Evolutionary conservation across 1,140 invertebrate genomes (phyloP), one percentile per base, ranked within the genome.

Genomic region (Leptonema lineaticorne): DNA sequence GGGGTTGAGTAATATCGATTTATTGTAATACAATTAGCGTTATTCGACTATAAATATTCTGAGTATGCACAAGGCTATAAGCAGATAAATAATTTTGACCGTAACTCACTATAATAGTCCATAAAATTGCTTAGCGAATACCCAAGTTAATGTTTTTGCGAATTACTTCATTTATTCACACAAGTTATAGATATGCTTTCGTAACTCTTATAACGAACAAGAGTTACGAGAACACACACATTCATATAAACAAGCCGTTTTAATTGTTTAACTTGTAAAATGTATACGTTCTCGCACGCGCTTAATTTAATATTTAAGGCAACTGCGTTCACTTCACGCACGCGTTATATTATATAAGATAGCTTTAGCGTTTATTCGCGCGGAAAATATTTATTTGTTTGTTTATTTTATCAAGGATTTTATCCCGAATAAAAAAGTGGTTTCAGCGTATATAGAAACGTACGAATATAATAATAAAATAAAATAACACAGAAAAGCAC

Each of bases 341-440:
- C n/a, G n/a, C n/a, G n/a, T n/a, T n/a, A n/a, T n/a, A n/a, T n/a
- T n/a, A n/a, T n/a, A 4, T 9, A 14, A 9, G 11, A 45, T 45
- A 45, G 4, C 37, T 45, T 45, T 45, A 7, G 37, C 14, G 4
- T 16, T n/a, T 45, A 45, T 45, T 45, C 16, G 37, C 16, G 37
- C 16, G 16, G 37, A 16, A 45, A 45, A 16, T 45, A 45, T 45
- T 45, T 45, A 45, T 45, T 45, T 45, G 37, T 45, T 45, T 45
- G 37, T 45, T 45, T 45, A 16, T 45, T 45, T 45, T 45, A 45
- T 45, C 37, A 45, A 45, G 37, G 37, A 45, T 45, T 45, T 45
- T n/a, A n/a, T 45, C 37, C 37, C 14, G 37, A 45, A n/a, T n/a
- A n/a, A 45, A 45, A 45, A 16, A 45, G 37, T 45, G 37, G 11